Percentiles rank a stretch among this genome's conserved stretches.
Evolutionary conservation across 2,113 vertebrate species (phyloP).

Genomic region (Neoarius graeffei): DNA sequence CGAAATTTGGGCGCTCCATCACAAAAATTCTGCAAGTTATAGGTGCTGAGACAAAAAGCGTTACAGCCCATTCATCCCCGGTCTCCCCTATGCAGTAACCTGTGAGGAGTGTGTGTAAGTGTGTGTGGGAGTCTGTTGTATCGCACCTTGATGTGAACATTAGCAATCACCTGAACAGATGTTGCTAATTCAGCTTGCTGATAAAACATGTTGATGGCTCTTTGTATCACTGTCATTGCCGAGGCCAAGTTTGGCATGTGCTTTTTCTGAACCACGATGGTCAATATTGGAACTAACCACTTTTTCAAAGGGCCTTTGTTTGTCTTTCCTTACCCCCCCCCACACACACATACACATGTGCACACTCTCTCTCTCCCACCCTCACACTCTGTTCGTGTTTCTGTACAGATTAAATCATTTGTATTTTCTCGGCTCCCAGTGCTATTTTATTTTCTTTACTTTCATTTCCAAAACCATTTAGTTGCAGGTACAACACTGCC

Average conservation of each 20-base stretch:
- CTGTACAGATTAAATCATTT: conserved; percentile 18
- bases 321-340: conserved; percentile 54
- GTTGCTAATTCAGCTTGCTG: conserved; percentile 68
- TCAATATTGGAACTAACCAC: conserved; percentile 75
- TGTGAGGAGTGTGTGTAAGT: background rate
- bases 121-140: background rate
- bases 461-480: conserved; percentile 17
- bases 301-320: conserved; percentile 67
- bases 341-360: too few relatives aligned
- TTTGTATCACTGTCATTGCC: conserved; percentile 65
- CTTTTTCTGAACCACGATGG: conserved; percentile 58
- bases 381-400: background rate
- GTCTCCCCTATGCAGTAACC: background rate
- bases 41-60: too few relatives aligned
- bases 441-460: conserved; percentile 9
- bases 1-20: too few relatives aligned
- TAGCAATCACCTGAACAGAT: conserved; percentile 63
- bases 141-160: conserved; percentile 37
- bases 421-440: conserved; percentile 10
- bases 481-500: conserved; percentile 30
- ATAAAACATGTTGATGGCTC: conserved; percentile 68
- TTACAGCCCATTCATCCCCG: too few relatives aligned
- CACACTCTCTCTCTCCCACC: background rate
- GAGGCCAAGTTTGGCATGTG: conserved; percentile 63
- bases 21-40: too few relatives aligned